phyloP scores from a whole-genome alignment of 2,113 vertebrate species.

The Thinocorus orbignyianus region DNA sequence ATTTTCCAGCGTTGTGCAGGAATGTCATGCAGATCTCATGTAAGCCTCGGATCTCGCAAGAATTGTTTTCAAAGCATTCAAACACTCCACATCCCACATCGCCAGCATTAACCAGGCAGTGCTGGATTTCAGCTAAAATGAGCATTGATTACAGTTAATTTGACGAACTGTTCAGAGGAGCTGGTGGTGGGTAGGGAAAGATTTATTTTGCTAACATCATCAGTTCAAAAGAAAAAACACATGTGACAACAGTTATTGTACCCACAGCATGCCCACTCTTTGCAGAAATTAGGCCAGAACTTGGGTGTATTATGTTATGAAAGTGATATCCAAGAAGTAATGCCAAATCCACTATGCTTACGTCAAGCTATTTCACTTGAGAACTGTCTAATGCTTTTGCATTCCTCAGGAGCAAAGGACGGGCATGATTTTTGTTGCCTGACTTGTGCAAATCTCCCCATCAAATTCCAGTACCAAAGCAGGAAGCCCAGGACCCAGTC shows the following conservation, averaged over 20 bases:
- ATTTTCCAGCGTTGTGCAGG: slow-evolving; percentile 98
- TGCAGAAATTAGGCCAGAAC: slow-evolving; percentile 41
- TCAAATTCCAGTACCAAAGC: neutral
- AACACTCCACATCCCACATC: slow-evolving; percentile 98
- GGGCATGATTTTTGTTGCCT: neutral
- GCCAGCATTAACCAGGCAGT: slow-evolving; percentile 94
- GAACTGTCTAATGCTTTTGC: slow-evolving; percentile 15
- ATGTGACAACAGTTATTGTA: slow-evolving; percentile 2
- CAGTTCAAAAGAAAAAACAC: neutral
- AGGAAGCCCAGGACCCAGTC: neutral
- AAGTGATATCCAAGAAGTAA: slow-evolving; percentile 40
- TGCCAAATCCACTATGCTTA: slow-evolving; percentile 40
- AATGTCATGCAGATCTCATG: slow-evolving; percentile 99
- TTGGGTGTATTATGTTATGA: slow-evolving; percentile 27
- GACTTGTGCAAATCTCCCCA: neutral
- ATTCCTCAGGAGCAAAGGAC: slow-evolving; percentile 20
- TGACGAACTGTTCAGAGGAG: neutral
- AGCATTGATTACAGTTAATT: slow-evolving; percentile 52
- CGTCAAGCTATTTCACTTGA: slow-evolving; percentile 43
- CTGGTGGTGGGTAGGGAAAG: neutral
- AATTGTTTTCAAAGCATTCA: slow-evolving; percentile 99
- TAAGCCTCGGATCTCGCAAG: slow-evolving; percentile 96
- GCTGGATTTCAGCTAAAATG: slow-evolving; percentile 94
- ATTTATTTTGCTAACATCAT: slow-evolving; percentile 38
- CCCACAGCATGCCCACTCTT: slow-evolving; percentile 2